Base-by-base conservation (phyloP, 2,113 vertebrate species). In the Chunga burmeisteri region DNA sequence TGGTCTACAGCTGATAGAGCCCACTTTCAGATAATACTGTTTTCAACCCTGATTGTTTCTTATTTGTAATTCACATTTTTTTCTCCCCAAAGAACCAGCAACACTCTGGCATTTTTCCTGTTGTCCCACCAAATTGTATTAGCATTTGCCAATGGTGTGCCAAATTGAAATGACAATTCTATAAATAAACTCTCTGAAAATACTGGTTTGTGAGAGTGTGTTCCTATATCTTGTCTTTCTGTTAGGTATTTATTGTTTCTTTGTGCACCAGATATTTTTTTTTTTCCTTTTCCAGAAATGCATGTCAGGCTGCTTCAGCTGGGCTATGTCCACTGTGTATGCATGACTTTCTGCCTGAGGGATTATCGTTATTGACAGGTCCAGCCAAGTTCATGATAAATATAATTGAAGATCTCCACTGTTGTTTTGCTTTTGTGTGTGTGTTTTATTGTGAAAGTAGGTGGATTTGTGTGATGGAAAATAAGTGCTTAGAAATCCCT, bases 181-280 rank as follows among this genome's bases (percentile, higher is more conserved):
- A 65, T 89, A 94, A 96, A 96, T 97, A 96, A 96, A 97, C 22
- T 88, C 50, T 88, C 61, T 84, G 61, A 94, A 96, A 94, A 68
- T 75, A 79, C 38, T 75, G 40, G 5, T 81, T 47, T 84, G 26
- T 61, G 72, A 63, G 12, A 27, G 3, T 87, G 32, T 67, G 88
- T 67, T 86, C 46, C 56, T 92, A 0, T 65, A 11, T 55, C 36
- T 86, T 88, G 10, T 66, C 38, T 67, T 74, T 52, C 30, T 52
- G 14, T 20, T 50, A 14, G 21, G 2, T 90, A 18, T 89, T 75
- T 92, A 29, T 29, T 47, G 11, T 38, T 88, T 86, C 10, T 66
- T 50, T 73, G 16, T 73, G 62, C 16, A 62, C 18, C 21, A 22
- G 12, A 5, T 85, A 2, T 7, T 52, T 30, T 27, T 29, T 32